Evolutionary conservation across 2,888 invertebrate species (phyloP).

Genomic region (Orchesella flavescens): DNA sequence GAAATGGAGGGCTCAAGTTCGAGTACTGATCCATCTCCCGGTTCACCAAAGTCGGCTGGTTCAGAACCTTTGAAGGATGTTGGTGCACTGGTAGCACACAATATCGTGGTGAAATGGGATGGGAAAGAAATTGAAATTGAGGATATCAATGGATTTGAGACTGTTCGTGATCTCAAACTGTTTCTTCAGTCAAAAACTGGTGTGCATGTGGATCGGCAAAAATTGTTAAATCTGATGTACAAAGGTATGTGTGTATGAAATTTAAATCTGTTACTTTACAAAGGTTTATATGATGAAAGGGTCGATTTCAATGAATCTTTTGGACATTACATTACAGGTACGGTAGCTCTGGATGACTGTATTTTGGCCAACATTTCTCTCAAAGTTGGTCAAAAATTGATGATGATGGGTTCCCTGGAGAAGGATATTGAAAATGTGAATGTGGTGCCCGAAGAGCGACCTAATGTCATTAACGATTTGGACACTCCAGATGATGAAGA

Average conservation of each 20-base stretch:
- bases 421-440: constrained; percentile 90
- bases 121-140: constrained; percentile 89
- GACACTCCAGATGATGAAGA: constrained; percentile 78
- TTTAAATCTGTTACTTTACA: neutral
- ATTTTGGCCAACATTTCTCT: constrained; percentile 84
- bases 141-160: constrained; percentile 85
- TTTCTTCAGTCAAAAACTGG: constrained; percentile 90
- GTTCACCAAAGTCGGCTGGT: neutral
- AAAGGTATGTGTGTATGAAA: constrained; percentile 88
- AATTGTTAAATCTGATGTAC: constrained; percentile 91
- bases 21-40: too few species aligned
- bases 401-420: constrained; percentile 97
- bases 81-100: constrained; percentile 20
- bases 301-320: neutral
- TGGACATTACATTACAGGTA: constrained; percentile 78
- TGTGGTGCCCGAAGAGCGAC: constrained; percentile 80
- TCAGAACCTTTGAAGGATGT: neutral
- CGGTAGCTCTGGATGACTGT: constrained; percentile 86
- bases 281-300: neutral
- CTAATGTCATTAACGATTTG: constrained; percentile 69
- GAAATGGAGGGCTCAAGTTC: constrained; percentile 17
- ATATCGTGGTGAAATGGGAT: constrained; percentile 91
- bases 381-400: constrained; percentile 91
- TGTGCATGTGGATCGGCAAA: constrained; percentile 93
- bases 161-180: constrained; percentile 85